phyloP scores from a whole-genome alignment of 2,888 invertebrate genomes.

The Bellardia pandia region DNA sequence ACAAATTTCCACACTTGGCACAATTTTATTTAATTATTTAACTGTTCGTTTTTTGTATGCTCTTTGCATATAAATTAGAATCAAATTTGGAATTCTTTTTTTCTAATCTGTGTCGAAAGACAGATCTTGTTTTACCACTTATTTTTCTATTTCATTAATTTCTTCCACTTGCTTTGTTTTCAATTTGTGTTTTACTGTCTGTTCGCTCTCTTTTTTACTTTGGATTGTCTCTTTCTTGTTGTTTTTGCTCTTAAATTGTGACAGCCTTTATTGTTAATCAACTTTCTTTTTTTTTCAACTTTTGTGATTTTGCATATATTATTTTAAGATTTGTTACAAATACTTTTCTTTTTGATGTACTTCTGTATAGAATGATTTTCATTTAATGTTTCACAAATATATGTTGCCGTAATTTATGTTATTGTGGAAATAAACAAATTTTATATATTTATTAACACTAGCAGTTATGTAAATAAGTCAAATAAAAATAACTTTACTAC shows the following conservation, averaged over 20 bases:
- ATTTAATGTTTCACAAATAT: background rate
- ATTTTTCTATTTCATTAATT: conserved; percentile 68
- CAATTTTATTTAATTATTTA: conserved; percentile 39
- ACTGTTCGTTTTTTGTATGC: conserved; percentile 39
- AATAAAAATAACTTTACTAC: conserved; percentile 62
- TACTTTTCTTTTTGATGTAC: conserved; percentile 31
- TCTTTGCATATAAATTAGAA: conserved; percentile 66
- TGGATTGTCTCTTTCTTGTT: conserved; percentile 29
- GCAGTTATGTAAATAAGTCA: conserved; percentile 70
- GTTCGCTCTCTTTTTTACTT: conserved; percentile 27
- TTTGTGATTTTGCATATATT: conserved; percentile 67
- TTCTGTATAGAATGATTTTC: conserved; percentile 23
- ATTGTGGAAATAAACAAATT: conserved; percentile 39
- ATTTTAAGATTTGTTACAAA: conserved; percentile 9
- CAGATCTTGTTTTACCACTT: conserved; percentile 72
- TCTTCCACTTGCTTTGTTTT: conserved; percentile 70
- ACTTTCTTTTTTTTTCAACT: conserved; percentile 70
- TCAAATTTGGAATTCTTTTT: conserved; percentile 64
- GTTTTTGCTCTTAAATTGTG: conserved; percentile 58
- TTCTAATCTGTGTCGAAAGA: conserved; percentile 71
- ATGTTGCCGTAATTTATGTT: background rate
- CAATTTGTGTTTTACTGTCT: conserved; percentile 57
- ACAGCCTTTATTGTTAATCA: conserved; percentile 62
- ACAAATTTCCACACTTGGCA: conserved; percentile 21
- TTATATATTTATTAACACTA: conserved; percentile 27